Evolutionary conservation across 2,888 invertebrate genomes (phyloP).

Genomic region (Osmoderma eremita): DNA sequence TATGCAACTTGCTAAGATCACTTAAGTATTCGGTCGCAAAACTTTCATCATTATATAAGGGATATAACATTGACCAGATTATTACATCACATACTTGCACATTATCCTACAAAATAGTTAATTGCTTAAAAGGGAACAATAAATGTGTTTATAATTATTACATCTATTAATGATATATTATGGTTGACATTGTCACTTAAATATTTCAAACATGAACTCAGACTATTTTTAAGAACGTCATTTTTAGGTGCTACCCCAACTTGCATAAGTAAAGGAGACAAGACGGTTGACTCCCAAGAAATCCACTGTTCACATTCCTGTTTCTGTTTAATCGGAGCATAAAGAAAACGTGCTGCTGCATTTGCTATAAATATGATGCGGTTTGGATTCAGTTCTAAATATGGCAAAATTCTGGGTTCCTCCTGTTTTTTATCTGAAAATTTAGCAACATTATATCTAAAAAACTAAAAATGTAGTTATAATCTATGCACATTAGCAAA

Average conservation of each 20-base stretch:
- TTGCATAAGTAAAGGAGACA: slow-evolving; percentile 69
- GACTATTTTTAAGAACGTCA: slow-evolving; percentile 68
- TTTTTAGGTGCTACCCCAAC: slow-evolving; percentile 65
- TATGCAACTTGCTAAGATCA: slow-evolving; percentile 66
- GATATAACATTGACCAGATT: slow-evolving; percentile 79
- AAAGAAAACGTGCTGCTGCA: slow-evolving; percentile 75
- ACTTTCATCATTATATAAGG: slow-evolving; percentile 69
- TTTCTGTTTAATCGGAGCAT: slow-evolving; percentile 64
- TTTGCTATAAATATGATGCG: slow-evolving; percentile 76
- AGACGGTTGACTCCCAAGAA: slow-evolving; percentile 73
- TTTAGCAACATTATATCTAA: neutral
- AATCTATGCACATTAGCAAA: too few relatives aligned
- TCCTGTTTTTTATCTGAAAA: slow-evolving; percentile 66
- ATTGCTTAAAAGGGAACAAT: neutral
- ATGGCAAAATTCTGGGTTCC: slow-evolving; percentile 72
- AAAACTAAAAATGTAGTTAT: too few relatives aligned
- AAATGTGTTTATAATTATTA: slow-evolving; percentile 2
- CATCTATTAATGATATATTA: slow-evolving; percentile 37
- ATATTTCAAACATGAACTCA: slow-evolving; percentile 68
- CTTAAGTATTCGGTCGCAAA: slow-evolving; percentile 68
- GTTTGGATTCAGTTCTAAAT: slow-evolving; percentile 71
- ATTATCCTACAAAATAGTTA: slow-evolving; percentile 65
- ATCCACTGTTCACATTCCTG: slow-evolving; percentile 67
- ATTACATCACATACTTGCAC: slow-evolving; percentile 76
- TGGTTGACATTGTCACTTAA: slow-evolving; percentile 64